Conservation (phyloP, 2,113 vertebrate genomes). For the Gasterosteus aculeatus region DNA sequence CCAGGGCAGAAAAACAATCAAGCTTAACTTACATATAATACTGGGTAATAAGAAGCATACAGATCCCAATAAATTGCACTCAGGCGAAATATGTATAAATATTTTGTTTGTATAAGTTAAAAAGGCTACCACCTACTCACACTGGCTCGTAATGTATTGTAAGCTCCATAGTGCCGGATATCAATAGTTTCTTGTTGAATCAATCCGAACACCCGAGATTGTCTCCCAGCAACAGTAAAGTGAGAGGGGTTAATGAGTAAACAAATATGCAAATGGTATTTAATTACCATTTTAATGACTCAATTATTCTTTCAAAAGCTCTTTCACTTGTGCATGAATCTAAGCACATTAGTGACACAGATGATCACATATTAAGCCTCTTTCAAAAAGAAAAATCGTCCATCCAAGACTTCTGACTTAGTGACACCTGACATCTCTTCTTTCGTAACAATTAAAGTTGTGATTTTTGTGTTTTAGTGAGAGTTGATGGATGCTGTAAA, state of each 20-base stretch:
- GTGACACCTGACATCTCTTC: neutral
- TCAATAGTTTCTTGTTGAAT: neutral
- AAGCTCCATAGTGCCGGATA: neutral
- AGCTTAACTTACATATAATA: neutral
- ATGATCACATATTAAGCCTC: constrained; percentile 1
- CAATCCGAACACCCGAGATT: neutral
- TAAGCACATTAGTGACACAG: constrained; percentile 13
- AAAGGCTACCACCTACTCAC: neutral
- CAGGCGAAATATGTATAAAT: neutral
- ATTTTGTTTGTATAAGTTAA: neutral
- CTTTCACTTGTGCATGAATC: constrained; percentile 25
- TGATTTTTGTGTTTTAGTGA: neutral
- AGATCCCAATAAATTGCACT: neutral
- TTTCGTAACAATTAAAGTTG: neutral
- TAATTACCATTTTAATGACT: constrained; percentile 62
- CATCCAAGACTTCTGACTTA: neutral
- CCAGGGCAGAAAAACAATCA: neutral
- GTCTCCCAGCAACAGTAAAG: neutral
- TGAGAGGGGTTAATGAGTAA: constrained; percentile 20
- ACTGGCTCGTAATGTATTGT: neutral
- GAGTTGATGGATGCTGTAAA: neutral
- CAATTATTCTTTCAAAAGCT: constrained; percentile 42
- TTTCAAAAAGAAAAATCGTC: neutral
- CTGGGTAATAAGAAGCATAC: neutral
- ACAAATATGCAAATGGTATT: constrained; percentile 45